Evolutionary conservation across 2,113 vertebrate genomes (phyloP), one percentile per base, ranked within the genome.

Genomic region (Charina bottae): DNA sequence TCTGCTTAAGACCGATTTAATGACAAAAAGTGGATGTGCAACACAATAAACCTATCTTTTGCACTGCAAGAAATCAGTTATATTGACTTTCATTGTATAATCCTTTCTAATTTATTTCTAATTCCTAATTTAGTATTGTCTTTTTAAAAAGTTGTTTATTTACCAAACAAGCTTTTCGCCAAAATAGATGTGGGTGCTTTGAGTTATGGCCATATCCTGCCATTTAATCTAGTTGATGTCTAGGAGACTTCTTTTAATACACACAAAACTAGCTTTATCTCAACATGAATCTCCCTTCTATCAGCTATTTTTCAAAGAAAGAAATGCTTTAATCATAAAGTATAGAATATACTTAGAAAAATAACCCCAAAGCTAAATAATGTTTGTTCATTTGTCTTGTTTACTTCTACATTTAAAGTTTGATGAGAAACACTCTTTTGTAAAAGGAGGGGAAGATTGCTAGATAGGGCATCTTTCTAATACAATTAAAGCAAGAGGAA

Each of bases 241-340:
- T 90, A 59, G 90, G 90, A 56, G 91, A 93, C 89, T 90, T 86
- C 94, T 97, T 97, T 97, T 97, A 96, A 97, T 98, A 95, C 96
- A 26, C 93, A 91, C 58, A 93, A 96, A 96, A 90, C 91, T 92
- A 94, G 86, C 93, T 92, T 96, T 96, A 97, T 97, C 97, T 97
- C 93, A 92, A 42, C 55, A 92, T 55, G 91, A 91, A 97, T 97
- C 97, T 97, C 95, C 89, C 95, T 88, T 87, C 94, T 97, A 96
- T 95, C 96, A 96, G 93, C 93, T 96, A 93, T 26, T 90, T 93
- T 56, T 13, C 93, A 64, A 68, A 68, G 5, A 53, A 26, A 17
- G 93, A 96, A 96, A 94, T 90, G 94, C 95, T 97, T 97, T 98
- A 97, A 98, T 98, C 96, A 97, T 92, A 95, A 90, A 33, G 85